Evolutionary conservation across 2,888 invertebrate species (phyloP).

Genomic region (Auanema freiburgensis): DNA sequence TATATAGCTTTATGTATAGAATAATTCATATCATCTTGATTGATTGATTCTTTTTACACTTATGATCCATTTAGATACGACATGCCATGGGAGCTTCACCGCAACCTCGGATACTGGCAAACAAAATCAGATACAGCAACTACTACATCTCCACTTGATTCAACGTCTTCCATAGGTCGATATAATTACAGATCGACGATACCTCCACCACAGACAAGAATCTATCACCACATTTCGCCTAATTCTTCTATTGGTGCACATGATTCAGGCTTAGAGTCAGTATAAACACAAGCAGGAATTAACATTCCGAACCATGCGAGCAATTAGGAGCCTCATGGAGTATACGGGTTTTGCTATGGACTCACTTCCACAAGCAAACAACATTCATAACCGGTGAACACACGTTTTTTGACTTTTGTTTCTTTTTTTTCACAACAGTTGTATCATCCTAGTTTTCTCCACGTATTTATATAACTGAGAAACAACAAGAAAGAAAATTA

Average conservation of each 20-base stretch:
- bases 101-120: slow-evolving; percentile 45
- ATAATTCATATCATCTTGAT: neutral
- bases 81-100: slow-evolving; percentile 38
- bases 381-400: no score
- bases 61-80: slow-evolving; percentile 40
- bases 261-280: slow-evolving; percentile 48
- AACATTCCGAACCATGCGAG: no score
- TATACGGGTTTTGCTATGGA: no score
- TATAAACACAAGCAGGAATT: no score
- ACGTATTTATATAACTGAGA: no score
- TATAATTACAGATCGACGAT: slow-evolving; percentile 17
- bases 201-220: slow-evolving; percentile 34
- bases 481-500: no score
- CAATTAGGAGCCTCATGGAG: no score
- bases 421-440: no score
- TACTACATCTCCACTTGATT: slow-evolving; percentile 43
- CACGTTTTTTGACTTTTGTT: no score
- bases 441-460: no score
- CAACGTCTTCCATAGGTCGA: slow-evolving; percentile 33
- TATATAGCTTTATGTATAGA: no score
- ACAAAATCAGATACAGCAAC: slow-evolving; percentile 34
- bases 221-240: slow-evolving; percentile 38
- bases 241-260: slow-evolving; percentile 30
- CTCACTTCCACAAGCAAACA: slow-evolving; percentile 5
- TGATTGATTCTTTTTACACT: neutral